These are phyloP conservation scores for Corynorhinus townsendii DNA, from an alignment of 2,113 vertebrate species.

Conservation along the genomic window DNA sequence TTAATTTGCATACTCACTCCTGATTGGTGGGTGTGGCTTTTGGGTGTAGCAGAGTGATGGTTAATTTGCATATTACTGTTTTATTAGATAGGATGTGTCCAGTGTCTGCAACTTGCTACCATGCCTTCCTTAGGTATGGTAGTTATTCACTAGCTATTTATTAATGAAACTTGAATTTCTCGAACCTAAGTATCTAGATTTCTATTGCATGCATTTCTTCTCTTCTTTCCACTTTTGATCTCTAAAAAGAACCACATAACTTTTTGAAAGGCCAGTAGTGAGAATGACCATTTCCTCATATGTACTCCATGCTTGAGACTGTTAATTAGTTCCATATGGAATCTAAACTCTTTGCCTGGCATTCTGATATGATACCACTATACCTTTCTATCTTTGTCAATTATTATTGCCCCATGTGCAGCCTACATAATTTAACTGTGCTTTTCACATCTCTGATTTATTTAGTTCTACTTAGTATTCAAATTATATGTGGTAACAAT, in stretches of 20 bases:
- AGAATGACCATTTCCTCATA: background rate
- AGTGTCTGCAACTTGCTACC: background rate
- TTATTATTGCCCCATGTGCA: background rate
- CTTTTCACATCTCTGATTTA: background rate
- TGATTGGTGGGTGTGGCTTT: no score
- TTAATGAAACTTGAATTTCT: background rate
- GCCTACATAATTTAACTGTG: background rate
- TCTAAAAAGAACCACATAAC: background rate
- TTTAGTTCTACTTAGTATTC: background rate
- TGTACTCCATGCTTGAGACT: background rate
- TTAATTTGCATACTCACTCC: no score
- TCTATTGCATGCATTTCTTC: background rate
- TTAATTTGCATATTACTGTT: no score
- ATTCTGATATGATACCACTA: background rate
- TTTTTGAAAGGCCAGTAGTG: background rate
- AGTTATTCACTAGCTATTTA: background rate
- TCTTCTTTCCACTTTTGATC: background rate
- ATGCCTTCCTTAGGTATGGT: background rate
- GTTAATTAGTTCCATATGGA: background rate
- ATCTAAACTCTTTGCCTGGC: background rate
- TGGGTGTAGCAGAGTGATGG: no score
- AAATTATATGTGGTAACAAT: background rate
- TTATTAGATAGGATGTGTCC: no score
- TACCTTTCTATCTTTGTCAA: background rate
- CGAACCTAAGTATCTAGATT: background rate